Evolutionary conservation across 2,888 invertebrate species (phyloP), one percentile per base, ranked within the genome.

Genomic region (Morpho helenor): DNA sequence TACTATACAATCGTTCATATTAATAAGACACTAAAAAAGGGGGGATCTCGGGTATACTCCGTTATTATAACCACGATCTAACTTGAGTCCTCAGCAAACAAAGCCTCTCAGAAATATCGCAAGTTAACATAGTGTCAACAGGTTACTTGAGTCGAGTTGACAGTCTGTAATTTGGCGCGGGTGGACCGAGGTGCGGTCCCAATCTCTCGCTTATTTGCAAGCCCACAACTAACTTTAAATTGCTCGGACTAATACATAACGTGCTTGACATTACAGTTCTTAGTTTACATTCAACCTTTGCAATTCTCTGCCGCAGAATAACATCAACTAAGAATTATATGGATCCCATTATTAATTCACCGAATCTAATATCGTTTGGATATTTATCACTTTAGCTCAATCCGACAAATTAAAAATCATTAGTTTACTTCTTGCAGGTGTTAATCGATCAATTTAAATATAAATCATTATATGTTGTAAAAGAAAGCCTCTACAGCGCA

Each of bases 131-230:
- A 78, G 74, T 79, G 84, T 84, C 88, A 89, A 87, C 87, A 86
- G 87, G 87, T 88, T 84, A 84, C 87, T 86, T 82, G 84, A 87
- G 83, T 78, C 75, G 75, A 85, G 80, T 80, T 81, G 82, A 80
- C 83, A 80, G 83, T 81, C 82, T 84, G 82, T 87, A 86, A 89
- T 87, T 89, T 87, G 80, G 79, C 77, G 75, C 71, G 73, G 70
- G 72, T 73, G 76, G 79, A 77, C 78, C 74, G 82, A 85, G 73
- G 82, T 85, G 78, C 67, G 76, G 76, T 78, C 75, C 75, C 72
- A 74, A 72, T 75, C 75, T 77, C 75, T 74, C 79, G 78, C 79
- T 81, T 84, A 85, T 86, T 85, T 86, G 84, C 76, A 71, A 79
- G 76, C 72, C 76, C 81, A 77, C 78, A 79, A 80, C 76, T 74